These are phyloP conservation scores for Ecdyonurus torrentis DNA, from an alignment of 2,888 invertebrate species.

Conservation along the genomic window DNA sequence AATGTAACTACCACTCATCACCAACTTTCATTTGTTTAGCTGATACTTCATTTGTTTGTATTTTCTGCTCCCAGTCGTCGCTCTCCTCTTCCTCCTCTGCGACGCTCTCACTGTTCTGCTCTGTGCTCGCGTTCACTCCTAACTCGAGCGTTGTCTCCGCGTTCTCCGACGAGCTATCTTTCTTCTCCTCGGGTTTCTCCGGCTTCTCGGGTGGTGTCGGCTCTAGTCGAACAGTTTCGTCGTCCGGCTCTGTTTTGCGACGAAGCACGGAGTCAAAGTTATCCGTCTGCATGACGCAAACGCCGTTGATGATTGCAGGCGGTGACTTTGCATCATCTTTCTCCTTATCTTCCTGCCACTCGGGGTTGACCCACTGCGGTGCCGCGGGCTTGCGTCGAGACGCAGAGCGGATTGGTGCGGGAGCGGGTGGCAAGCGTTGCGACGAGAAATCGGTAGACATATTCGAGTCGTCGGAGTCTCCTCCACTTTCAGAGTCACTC, in stretches of 20 bases:
- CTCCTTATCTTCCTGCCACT: constrained; percentile 59
- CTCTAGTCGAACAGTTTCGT: constrained; percentile 59
- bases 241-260: constrained; percentile 27
- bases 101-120: constrained; percentile 30
- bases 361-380: constrained; percentile 95
- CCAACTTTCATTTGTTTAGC: constrained; percentile 15
- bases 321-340: constrained; percentile 23
- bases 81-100: constrained; percentile 19
- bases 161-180: constrained; percentile 19
- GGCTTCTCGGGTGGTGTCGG: constrained; percentile 37
- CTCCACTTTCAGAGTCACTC: constrained; percentile 60
- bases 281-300: constrained; percentile 78
- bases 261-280: constrained; percentile 26
- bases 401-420: constrained; percentile 26
- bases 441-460: constrained; percentile 26
- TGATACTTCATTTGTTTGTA: constrained; percentile 13
- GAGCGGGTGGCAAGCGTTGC: constrained; percentile 18
- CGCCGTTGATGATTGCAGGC: constrained; percentile 74
- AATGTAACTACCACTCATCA: no score
- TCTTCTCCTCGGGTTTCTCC: constrained; percentile 18
- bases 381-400: constrained; percentile 86
- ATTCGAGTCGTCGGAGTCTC: constrained; percentile 43
- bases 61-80: constrained; percentile 12
- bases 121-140: constrained; percentile 26
- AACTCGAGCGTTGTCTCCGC: constrained; percentile 16